phyloP scores from a whole-genome alignment of 2,797 vertebrate genomes.

The Thunnus albacares region DNA sequence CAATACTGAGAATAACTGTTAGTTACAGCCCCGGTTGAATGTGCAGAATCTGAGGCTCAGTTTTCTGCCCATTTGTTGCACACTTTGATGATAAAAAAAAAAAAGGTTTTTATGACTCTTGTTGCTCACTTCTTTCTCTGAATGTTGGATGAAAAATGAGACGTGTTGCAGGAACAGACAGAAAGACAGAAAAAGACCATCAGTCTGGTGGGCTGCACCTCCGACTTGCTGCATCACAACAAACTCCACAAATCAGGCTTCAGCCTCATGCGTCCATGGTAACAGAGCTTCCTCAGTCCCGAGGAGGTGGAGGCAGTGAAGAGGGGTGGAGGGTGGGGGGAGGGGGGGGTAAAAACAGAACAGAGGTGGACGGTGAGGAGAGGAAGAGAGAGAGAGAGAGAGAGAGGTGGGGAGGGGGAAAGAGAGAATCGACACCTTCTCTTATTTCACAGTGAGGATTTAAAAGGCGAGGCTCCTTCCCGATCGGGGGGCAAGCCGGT shows the following conservation, averaged over 20 bases:
- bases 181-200: constrained; percentile 54
- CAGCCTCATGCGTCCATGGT: constrained; percentile 92
- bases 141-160: not conserved
- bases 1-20: not conserved
- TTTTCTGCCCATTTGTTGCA: not conserved
- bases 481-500: not conserved
- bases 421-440: constrained; percentile 62
- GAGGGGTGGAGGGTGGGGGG: constrained; percentile 70
- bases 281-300: constrained; percentile 87
- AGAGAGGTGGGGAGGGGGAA: constrained; percentile 7
- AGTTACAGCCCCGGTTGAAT: too few species aligned
- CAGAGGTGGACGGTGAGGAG: not conserved
- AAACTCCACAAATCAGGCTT: constrained; percentile 77
- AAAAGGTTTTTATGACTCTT: not conserved
- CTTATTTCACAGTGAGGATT: constrained; percentile 61
- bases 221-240: constrained; percentile 83
- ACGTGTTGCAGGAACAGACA: constrained; percentile 2
- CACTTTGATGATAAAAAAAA: not conserved
- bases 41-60: not conserved
- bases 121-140: not conserved
- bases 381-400: constrained; percentile 11
- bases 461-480: constrained; percentile 41
- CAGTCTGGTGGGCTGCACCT: constrained; percentile 81
- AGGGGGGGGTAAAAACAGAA: constrained; percentile 40
- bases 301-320: constrained; percentile 78